These are phyloP conservation scores for Phyllostomus discolor DNA, from an alignment of 2,113 vertebrate genomes.

Conservation along the genomic window DNA sequence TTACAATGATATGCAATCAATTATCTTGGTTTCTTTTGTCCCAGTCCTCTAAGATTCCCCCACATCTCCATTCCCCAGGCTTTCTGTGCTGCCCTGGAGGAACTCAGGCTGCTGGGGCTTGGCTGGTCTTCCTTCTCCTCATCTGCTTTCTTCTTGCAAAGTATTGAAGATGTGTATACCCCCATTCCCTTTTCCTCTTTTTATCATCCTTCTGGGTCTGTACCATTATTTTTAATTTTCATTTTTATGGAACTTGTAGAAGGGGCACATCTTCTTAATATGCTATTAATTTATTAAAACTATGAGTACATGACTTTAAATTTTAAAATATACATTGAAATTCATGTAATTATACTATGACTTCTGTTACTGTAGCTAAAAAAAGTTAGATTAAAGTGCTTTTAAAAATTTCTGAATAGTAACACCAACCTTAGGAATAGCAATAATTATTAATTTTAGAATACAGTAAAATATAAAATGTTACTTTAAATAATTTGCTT, in stretches of 20 bases:
- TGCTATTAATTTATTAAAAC: not conserved
- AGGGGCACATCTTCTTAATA: not conserved
- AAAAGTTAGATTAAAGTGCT: not conserved
- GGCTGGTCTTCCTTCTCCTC: not conserved
- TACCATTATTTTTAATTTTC: not conserved
- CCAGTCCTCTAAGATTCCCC: not conserved
- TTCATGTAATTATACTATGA: not conserved
- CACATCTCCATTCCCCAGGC: not conserved
- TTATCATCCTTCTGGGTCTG: not conserved
- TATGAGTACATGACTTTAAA: not conserved
- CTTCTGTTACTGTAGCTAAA: not conserved
- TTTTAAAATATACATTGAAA: not conserved
- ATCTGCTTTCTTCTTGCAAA: not conserved
- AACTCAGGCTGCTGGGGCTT: not conserved
- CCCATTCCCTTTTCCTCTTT: not conserved
- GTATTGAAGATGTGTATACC: not conserved
- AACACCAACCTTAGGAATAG: not conserved
- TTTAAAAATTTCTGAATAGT: not conserved
- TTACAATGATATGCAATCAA: not conserved
- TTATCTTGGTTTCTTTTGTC: not conserved
- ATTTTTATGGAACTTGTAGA: not conserved
- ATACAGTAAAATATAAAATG: not conserved
- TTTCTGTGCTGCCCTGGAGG: not conserved
- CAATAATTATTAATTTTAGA: not conserved
- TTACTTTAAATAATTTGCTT: not conserved